Base-by-base conservation (phyloP, 2,888 invertebrate species). In the Apoda limacodes region DNA sequence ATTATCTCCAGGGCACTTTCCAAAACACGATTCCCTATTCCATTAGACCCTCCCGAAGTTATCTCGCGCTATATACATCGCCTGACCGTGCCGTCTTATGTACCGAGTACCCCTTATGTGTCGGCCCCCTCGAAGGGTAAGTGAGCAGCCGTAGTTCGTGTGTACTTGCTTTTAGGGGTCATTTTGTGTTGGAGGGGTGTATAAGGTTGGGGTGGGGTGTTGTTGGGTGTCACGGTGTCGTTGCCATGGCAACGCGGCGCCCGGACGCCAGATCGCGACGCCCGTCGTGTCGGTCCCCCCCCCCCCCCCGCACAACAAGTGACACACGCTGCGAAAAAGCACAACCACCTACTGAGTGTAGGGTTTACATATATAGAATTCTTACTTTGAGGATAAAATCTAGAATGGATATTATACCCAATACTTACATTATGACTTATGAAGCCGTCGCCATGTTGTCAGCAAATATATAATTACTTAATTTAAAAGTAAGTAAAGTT, bases 221-320 rank as follows among this genome's bases (percentile, higher is more conserved):
- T n/a, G n/a, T n/a, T n/a, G 60, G 69, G 74, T 69, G 71, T 70
- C 70, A 63, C 70, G 78, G 78, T 72, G 80, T 74, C 71, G 84
- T 84, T 64, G 82, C 68, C 74, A 83, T 82, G 82, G 82, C 67
- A 67, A 83, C 85, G 70, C 74, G 72, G 72, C 80, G 66, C 76
- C 82, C 82, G 81, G 83, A 62, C 83, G 83, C 82, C 82, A 82
- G 82, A 82, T 82, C 83, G 83, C 81, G 80, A 78, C 75, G 83
- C 82, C 83, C 83, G 76, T 69, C 72, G 58, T 67, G 75, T 78
- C 76, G 70, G 80, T 69, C 78, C 61, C 66, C 52, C 42, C 29
- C 50, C 49, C 47, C 65, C 46, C 69, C 70, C 69, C 70, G 55
- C 71, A 70, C 68, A 66, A 59, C 70, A 78, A 80, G 78, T 80